These are phyloP conservation scores for Spongilla lacustris DNA, from an alignment of 37 sponge, comb jelly and placozoan genomes.

Conservation along the genomic window DNA sequence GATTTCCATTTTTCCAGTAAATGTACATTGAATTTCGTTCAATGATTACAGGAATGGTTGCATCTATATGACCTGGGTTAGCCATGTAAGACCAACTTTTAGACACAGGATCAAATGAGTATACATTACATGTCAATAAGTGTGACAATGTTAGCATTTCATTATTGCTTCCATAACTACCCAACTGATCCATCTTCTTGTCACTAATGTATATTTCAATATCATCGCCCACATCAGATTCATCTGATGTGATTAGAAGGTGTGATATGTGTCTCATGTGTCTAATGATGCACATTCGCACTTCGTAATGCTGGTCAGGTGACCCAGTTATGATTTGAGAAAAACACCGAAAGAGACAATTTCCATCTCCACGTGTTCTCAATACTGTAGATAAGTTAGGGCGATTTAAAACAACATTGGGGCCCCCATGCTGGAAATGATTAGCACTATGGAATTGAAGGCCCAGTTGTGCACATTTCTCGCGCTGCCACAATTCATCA, in stretches of 20 bases:
- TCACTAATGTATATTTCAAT: too few species aligned
- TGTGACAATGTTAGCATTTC: too few species aligned
- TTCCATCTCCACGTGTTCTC: neutral
- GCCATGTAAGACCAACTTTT: too few species aligned
- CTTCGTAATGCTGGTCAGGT: neutral
- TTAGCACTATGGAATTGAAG: neutral
- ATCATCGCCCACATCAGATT: too few species aligned
- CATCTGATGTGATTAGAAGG: neutral
- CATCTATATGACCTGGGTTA: too few species aligned
- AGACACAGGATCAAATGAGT: too few species aligned
- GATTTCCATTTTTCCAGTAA: too few species aligned
- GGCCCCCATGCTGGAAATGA: constrained; percentile 1
- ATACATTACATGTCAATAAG: too few species aligned
- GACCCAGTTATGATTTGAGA: neutral
- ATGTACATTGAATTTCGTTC: too few species aligned
- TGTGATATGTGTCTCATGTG: neutral
- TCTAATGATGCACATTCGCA: neutral
- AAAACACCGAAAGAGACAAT: neutral
- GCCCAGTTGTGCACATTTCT: neutral
- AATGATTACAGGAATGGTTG: too few species aligned
- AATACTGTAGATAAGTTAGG: neutral
- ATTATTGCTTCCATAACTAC: too few species aligned
- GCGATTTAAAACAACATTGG: neutral
- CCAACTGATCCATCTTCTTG: too few species aligned
- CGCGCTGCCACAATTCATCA: constrained; percentile 27